Base-by-base conservation (phyloP, 2,888 invertebrate genomes). In the Lasioglossum morio region DNA sequence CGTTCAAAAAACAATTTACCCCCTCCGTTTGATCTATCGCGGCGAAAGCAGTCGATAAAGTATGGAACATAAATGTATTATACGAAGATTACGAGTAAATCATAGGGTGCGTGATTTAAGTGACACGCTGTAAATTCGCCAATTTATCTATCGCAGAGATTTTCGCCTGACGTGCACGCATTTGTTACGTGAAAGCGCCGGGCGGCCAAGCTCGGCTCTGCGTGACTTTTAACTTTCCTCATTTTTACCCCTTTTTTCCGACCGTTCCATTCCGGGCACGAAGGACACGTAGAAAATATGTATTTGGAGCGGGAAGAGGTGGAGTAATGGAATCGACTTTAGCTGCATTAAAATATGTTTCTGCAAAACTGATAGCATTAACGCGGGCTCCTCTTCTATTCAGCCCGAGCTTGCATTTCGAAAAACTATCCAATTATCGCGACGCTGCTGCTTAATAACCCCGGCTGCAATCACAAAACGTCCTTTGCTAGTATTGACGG, bases 101-200 rank as follows among this genome's bases (percentile, higher is more conserved):
- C 79, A 77, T 69, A 70, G 27, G 23, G 69, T 19, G 69, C 74
- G 60, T 74, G 85, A 85, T 77, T 85, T 79, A 85, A 79, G 27
- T 23, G 75, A 74, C 80, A 40, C 86, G 57, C 23, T 79, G 85
- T 85, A 85, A 85, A 85, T 85, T 85, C 19, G 69, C 80, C 79
- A 77, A 85, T 85, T 85, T 85, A 85, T 85, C 72, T 85, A 85
- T 77, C 77, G 77, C 85, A 27, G 73, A 84, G 60, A 77, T 84
- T 75, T 85, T 85, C 70, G 84, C 86, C 86, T 85, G 86, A 85
- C 79, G 69, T 46, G 86, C 77, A 77, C 77, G 80, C 85, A 53
- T 85, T 85, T 73, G 77, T 85, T 85, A 80, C 48, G 37, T 48
- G 69, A 77, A 85, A 73, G 48, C 79, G 60, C 27, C 34, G 23